Evolutionary conservation across 1,140 invertebrate species (phyloP), one percentile per base, ranked within the genome.

Genomic region (Papilio polyxenes): DNA sequence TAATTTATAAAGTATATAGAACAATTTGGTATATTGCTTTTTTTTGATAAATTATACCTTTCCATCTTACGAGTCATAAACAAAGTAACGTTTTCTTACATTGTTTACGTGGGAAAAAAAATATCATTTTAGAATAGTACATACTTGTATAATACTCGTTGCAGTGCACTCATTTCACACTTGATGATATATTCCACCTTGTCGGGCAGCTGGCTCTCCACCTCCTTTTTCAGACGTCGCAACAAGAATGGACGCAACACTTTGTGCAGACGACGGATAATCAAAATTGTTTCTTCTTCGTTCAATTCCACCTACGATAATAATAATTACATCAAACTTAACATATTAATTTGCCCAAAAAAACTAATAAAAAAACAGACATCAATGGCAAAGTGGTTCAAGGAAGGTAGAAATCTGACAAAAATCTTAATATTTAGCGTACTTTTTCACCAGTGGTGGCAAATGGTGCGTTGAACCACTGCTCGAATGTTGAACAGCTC

Each of bases 391-490:
- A 31, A 31, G 0, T 1, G 23, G 23, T 31, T 31, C 23, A 31
- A 31, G 23, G 23, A 31, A 31, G 23, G 23, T 2, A 31, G 23
- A 31, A 31, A 31, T 31, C 23, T 31, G 0, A 31, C 2, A 31
- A 31, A 44, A 44, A 6, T 44, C 7, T 7, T 2, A 44, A 44
- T 44, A 44, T n/a, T n/a, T n/a, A n/a, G 0, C 40, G 7, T 44
- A 91, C 90, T 89, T 94, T 93, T 80, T 93, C 90, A 76, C 98
- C 98, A 48, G 99, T 99, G 20, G 98, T 99, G 10, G 99, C 99
- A 93, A 99, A 99, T 0, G 99, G 99, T 56, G 99, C 99, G 95
- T 99, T 99, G 92, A 99, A 99, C 99, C 99, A 99, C 93, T 99
- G 99, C 90, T 99, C 99, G 93, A 99, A 99, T 0, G 99, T 99